These are phyloP conservation scores for Heterochromis multidens DNA, from an alignment of 2,113 vertebrate genomes.

Conservation along the genomic window DNA sequence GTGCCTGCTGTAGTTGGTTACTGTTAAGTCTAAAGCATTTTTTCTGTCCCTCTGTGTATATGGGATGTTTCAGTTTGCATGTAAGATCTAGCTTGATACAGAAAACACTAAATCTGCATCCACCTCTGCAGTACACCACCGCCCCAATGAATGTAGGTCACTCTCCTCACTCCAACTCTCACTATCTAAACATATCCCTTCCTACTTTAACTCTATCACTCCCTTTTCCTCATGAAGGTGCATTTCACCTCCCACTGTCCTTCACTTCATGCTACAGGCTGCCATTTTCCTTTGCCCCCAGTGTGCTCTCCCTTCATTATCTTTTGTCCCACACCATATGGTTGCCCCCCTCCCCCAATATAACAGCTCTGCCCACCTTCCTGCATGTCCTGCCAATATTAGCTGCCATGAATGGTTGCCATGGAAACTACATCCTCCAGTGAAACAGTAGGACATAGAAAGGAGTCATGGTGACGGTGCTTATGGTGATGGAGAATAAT, in stretches of 20 bases:
- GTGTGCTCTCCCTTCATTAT: neutral
- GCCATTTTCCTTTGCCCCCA: neutral
- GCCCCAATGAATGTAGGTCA: slow-evolving; percentile 62
- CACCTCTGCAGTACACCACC: slow-evolving; percentile 49
- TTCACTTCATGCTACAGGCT: slow-evolving; percentile 1
- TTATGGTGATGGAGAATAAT: slow-evolving; percentile 73
- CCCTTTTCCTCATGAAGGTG: neutral
- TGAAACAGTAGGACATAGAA: slow-evolving; percentile 58
- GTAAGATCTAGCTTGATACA: neutral
- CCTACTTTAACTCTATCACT: neutral
- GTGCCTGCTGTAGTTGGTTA: neutral
- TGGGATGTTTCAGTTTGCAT: neutral
- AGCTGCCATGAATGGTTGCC: slow-evolving; percentile 73
- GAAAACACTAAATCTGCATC: slow-evolving; percentile 46
- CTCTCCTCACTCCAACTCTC: slow-evolving; percentile 18
- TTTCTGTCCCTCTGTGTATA: neutral
- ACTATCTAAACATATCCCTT: neutral
- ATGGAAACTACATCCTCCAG: slow-evolving; percentile 75
- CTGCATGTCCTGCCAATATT: slow-evolving; percentile 34
- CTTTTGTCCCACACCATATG: slow-evolving; percentile 51
- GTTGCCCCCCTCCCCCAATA: slow-evolving; percentile 12
- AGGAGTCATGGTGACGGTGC: slow-evolving; percentile 67
- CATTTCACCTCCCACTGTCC: neutral
- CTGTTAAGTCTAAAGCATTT: neutral
- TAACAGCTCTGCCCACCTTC: slow-evolving; percentile 3